phyloP scores from a whole-genome alignment of 2,797 vertebrate genomes.

The Coregonus suidteri region DNA sequence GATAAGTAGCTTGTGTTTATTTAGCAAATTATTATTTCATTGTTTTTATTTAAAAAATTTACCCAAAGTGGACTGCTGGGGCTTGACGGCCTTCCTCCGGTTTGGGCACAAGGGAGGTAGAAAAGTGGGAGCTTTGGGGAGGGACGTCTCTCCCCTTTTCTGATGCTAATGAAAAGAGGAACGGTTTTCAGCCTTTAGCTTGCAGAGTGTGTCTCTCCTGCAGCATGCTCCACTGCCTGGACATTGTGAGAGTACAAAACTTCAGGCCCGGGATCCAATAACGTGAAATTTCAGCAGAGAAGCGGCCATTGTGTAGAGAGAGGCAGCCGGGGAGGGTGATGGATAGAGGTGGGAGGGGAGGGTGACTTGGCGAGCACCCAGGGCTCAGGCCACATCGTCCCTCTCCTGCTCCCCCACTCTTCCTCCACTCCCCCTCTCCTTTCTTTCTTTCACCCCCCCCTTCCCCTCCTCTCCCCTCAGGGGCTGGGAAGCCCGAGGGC shows the following conservation, averaged over 20 bases:
- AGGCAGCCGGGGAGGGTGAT: constrained; percentile 69
- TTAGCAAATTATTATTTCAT: constrained; percentile 71
- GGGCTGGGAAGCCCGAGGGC: constrained; percentile 68
- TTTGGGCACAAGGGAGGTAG: constrained; percentile 69
- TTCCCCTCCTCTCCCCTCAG: constrained; percentile 36
- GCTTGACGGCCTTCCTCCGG: constrained; percentile 71
- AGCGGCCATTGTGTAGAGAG: constrained; percentile 78
- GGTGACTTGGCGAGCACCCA: constrained; percentile 78
- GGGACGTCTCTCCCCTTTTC: constrained; percentile 72
- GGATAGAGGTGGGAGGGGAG: constrained; percentile 61
- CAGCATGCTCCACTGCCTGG: constrained; percentile 83
- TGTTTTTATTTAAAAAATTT: constrained; percentile 16
- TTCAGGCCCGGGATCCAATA: constrained; percentile 81
- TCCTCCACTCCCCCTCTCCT: constrained; percentile 44
- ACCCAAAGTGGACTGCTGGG: constrained; percentile 68
- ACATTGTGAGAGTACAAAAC: constrained; percentile 85
- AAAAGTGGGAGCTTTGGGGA: constrained; percentile 58
- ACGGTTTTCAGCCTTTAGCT: constrained; percentile 83
- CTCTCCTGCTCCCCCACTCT: constrained; percentile 59
- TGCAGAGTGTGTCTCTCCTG: constrained; percentile 83
- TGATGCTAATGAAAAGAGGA: constrained; percentile 83
- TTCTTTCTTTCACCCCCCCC: constrained; percentile 50
- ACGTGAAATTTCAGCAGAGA: constrained; percentile 86
- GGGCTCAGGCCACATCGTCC: constrained; percentile 80
- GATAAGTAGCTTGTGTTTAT: constrained; percentile 75